Evolutionary conservation across 1,140 invertebrate species (phyloP).

Genomic region (Microplitis mediator): DNA sequence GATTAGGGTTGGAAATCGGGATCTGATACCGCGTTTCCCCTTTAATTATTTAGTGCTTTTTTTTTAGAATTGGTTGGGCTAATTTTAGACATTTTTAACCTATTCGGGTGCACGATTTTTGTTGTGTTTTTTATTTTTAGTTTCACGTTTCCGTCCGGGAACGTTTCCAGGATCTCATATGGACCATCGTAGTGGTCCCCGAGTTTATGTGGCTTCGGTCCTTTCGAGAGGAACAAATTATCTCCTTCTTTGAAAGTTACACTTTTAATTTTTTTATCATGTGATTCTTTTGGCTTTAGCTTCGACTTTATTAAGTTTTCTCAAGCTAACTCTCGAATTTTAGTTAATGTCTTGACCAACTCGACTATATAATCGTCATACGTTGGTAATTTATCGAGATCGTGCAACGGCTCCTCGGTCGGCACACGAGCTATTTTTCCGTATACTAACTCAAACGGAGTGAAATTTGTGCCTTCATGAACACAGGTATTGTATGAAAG

Average conservation of each 20-base stretch:
- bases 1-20: too few species aligned
- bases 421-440: background rate
- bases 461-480: background rate
- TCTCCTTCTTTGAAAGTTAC: background rate
- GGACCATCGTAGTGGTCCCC: background rate
- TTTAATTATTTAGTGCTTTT: too few species aligned
- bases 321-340: background rate
- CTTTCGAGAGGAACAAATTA: background rate
- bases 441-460: background rate
- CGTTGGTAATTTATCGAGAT: background rate
- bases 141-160: background rate
- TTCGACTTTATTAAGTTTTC: background rate
- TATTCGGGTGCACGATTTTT: background rate
- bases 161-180: background rate
- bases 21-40: too few species aligned
- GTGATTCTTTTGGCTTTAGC: background rate
- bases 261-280: background rate
- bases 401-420: background rate
- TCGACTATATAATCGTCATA: background rate
- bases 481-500: background rate
- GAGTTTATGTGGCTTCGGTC: background rate
- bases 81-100: too few species aligned
- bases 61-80: too few species aligned
- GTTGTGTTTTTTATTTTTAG: background rate
- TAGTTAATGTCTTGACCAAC: background rate